Evolutionary conservation across 1,140 invertebrate genomes (phyloP).

Genomic region (Ladona fulva): DNA sequence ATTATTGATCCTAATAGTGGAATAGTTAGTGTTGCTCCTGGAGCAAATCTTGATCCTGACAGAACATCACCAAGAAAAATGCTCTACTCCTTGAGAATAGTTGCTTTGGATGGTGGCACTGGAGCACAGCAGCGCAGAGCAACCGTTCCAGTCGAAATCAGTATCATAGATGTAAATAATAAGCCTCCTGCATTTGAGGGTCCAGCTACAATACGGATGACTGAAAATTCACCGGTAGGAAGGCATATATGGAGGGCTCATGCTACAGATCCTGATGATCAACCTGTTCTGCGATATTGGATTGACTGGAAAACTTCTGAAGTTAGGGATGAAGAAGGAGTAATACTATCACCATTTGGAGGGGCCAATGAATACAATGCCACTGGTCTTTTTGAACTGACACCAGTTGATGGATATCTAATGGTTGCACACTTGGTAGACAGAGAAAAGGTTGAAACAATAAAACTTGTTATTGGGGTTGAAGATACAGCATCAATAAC

Average conservation of each 20-base stretch:
- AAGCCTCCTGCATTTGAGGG: slow-evolving; percentile 68
- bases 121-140: slow-evolving; percentile 64
- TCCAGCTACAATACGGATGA: slow-evolving; percentile 53
- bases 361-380: slow-evolving; percentile 58
- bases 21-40: slow-evolving; percentile 71
- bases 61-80: slow-evolving; percentile 63
- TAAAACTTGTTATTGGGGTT: slow-evolving; percentile 64
- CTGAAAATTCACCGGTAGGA: slow-evolving; percentile 70
- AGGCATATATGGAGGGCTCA: slow-evolving; percentile 54
- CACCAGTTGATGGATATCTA: slow-evolving; percentile 62
- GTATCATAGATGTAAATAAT: slow-evolving; percentile 84
- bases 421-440: slow-evolving; percentile 60
- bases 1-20: slow-evolving; percentile 75
- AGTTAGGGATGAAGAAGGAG: slow-evolving; percentile 65
- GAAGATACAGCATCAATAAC: slow-evolving; percentile 76
- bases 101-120: slow-evolving; percentile 79
- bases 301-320: slow-evolving; percentile 60
- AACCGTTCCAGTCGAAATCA: slow-evolving; percentile 67
- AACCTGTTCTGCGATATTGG: slow-evolving; percentile 62
- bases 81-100: slow-evolving; percentile 45
- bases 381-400: slow-evolving; percentile 59
- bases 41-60: slow-evolving; percentile 82
- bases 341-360: slow-evolving; percentile 26
- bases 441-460: slow-evolving; percentile 71
- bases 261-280: slow-evolving; percentile 71